These are phyloP conservation scores for Apis laboriosa DNA, from an alignment of 1,140 invertebrate genomes.

Conservation along the genomic window DNA sequence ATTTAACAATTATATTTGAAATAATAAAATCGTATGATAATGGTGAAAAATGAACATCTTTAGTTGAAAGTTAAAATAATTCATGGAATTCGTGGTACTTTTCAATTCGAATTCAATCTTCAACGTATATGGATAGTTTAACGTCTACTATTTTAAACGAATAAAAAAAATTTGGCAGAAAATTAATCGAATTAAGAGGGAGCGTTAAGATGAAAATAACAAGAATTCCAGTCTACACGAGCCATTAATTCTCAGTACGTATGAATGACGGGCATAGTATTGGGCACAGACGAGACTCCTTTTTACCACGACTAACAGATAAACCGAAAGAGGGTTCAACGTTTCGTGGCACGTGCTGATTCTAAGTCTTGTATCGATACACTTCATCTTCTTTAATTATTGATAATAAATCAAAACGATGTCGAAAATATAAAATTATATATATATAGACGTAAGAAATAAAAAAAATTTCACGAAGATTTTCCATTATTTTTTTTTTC, in stretches of 20 bases:
- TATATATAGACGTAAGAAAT: too few species aligned
- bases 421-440: background rate
- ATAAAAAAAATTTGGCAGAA: background rate
- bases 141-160: too few species aligned
- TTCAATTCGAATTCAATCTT: too few species aligned
- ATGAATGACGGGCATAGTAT: slow-evolving; percentile 74
- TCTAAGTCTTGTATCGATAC: slow-evolving; percentile 52
- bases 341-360: slow-evolving; percentile 65
- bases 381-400: slow-evolving; percentile 54
- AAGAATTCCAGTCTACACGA: slow-evolving; percentile 42
- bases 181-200: slow-evolving; percentile 11
- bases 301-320: slow-evolving; percentile 67
- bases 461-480: too few species aligned
- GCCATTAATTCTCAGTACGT: slow-evolving; percentile 70
- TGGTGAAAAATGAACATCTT: too few species aligned
- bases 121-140: too few species aligned
- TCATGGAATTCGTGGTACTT: too few species aligned
- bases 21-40: too few species aligned
- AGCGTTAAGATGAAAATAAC: slow-evolving; percentile 41
- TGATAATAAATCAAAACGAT: too few species aligned
- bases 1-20: too few species aligned
- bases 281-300: slow-evolving; percentile 65
- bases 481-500: too few species aligned
- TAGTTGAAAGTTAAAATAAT: too few species aligned
- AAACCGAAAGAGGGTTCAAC: slow-evolving; percentile 72